Percentiles rank a stretch among this genome's conserved stretches.
phyloP scores from a whole-genome alignment of 2,113 vertebrate genomes.

The sheep (Ovis aries) region DNA sequence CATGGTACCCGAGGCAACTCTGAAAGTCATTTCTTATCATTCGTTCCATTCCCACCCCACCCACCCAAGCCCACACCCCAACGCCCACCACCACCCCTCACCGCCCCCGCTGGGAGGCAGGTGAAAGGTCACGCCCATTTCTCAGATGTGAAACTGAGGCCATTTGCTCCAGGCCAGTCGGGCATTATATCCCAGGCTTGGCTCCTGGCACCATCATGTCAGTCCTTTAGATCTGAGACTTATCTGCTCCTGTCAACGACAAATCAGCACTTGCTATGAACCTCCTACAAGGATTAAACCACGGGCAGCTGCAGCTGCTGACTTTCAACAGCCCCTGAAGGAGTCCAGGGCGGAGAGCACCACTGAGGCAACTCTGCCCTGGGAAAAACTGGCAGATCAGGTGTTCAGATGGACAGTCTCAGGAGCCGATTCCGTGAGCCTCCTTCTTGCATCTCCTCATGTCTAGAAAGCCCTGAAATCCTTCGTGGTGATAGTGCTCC shows the following conservation, averaged over 20 bases:
- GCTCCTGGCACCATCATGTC: background rate
- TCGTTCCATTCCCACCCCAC: too few relatives aligned
- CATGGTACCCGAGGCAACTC: fast-evolving
- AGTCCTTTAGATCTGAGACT: background rate
- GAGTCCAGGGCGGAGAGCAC: background rate
- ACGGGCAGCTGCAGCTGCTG: background rate
- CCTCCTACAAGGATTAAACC: background rate
- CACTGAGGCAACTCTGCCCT: background rate
- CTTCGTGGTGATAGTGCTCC: background rate
- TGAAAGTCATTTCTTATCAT: background rate
- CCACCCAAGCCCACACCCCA: too few relatives aligned
- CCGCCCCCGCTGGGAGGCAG: background rate
- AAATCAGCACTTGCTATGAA: background rate
- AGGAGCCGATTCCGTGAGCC: background rate
- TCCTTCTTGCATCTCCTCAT: background rate
- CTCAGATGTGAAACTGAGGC: background rate
- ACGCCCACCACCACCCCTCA: too few relatives aligned
- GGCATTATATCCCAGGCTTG: too few relatives aligned
- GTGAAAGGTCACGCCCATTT: fast-evolving
- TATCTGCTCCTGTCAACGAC: background rate
- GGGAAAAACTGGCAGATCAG: background rate
- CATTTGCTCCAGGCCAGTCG: fast-evolving
- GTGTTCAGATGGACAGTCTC: background rate
- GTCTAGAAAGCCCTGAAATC: background rate
- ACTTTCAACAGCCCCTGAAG: background rate